phyloP scores from a whole-genome alignment of 2,113 vertebrate species.

The Catharus bicknelli region DNA sequence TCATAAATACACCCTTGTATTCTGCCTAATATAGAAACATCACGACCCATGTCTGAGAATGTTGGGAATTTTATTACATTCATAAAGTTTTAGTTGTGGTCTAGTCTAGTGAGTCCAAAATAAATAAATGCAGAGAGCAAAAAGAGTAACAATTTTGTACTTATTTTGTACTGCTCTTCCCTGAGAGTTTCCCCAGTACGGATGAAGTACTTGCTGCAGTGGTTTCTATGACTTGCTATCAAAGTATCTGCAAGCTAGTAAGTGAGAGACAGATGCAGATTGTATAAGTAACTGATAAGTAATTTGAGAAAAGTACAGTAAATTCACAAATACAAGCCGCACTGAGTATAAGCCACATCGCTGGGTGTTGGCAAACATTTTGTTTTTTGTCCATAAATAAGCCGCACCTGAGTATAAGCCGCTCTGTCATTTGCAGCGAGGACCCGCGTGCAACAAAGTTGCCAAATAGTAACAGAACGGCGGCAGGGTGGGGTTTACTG shows the following conservation, averaged over 20 bases:
- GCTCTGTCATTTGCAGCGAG: too few relatives aligned
- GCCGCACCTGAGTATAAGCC: too few relatives aligned
- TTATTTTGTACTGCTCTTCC: constrained; percentile 25
- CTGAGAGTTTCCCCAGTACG: constrained; percentile 8
- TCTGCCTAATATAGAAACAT: constrained; percentile 72
- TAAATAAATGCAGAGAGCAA: constrained; percentile 76
- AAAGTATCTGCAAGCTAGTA: background rate
- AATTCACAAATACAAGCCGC: too few relatives aligned
- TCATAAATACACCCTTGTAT: constrained; percentile 80
- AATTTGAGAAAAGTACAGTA: background rate
- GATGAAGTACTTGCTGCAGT: constrained; percentile 42
- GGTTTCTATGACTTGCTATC: constrained; percentile 42
- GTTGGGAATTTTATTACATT: constrained; percentile 83
- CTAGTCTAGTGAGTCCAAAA: constrained; percentile 72
- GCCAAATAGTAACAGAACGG: too few relatives aligned
- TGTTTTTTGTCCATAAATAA: too few relatives aligned
- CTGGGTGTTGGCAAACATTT: too few relatives aligned
- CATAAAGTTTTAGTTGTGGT: constrained; percentile 80
- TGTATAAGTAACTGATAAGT: background rate
- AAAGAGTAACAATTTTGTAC: constrained; percentile 69
- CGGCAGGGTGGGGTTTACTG: too few relatives aligned
- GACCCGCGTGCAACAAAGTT: too few relatives aligned
- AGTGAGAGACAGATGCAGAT: background rate
- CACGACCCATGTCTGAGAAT: constrained; percentile 80
- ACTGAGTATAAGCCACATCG: too few relatives aligned